A percentile compares a stretch with the other conserved stretches of the same genome.
Conservation (phyloP, 2,113 vertebrate species). For the Lepidothrix coronata region DNA sequence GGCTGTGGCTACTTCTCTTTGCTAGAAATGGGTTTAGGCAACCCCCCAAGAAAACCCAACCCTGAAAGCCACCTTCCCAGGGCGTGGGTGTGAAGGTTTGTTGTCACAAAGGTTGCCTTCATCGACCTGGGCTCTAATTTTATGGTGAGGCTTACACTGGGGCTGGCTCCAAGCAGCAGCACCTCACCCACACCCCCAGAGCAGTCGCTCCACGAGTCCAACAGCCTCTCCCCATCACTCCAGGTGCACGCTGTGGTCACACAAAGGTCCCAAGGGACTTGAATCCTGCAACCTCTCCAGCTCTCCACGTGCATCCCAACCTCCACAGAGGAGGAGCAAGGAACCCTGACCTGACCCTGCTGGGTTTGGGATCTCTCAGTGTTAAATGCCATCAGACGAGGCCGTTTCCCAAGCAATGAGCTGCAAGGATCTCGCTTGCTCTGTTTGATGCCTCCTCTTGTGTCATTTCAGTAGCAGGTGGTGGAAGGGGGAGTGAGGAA, state of each 20-base stretch:
- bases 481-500: neutral
- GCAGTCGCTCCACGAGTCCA: rapidly evolving
- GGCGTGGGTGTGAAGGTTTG: neutral
- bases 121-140: neutral
- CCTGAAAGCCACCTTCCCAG: neutral
- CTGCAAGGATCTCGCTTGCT: neutral
- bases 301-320: neutral
- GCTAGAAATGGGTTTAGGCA: neutral
- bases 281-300: neutral
- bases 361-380: neutral
- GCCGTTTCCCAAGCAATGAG: neutral
- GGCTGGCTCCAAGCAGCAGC: neutral
- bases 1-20: neutral
- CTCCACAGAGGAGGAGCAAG: rapidly evolving
- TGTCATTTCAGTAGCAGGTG: constrained; percentile 17
- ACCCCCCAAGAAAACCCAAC: neutral
- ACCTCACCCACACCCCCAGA: neutral
- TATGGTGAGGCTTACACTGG: neutral
- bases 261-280: neutral
- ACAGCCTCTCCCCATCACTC: neutral
- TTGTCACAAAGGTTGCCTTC: neutral
- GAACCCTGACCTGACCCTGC: neutral
- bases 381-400: neutral
- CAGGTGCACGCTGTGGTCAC: rapidly evolving
- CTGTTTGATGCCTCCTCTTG: neutral